Evolutionary conservation across 2,113 vertebrate species (phyloP).

Genomic region (Larimichthys crocea): DNA sequence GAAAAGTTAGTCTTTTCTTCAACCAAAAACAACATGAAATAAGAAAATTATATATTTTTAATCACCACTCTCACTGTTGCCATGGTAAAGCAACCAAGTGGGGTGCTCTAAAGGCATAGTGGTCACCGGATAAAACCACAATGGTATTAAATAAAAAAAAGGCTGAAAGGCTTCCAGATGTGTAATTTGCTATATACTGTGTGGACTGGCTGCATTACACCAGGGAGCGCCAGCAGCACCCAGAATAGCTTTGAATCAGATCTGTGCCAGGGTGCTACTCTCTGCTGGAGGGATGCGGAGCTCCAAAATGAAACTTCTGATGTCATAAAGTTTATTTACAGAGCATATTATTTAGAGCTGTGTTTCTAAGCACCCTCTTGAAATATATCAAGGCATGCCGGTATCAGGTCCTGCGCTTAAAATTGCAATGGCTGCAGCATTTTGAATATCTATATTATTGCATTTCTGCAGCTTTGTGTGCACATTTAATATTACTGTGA

Average conservation of each 20-base stretch:
- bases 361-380: not conserved
- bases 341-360: conserved; percentile 21
- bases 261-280: not conserved
- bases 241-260: conserved; percentile 38
- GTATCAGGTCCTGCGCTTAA: conserved; percentile 3
- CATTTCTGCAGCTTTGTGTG: not conserved
- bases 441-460: not conserved
- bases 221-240: conserved; percentile 11
- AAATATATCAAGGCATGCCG: not conserved
- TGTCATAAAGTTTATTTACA: conserved; percentile 45
- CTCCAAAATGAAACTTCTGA: conserved; percentile 12
- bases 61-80: conserved; percentile 34
- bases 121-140: conserved; percentile 31
- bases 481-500: not conserved
- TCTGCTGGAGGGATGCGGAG: not conserved
- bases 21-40: conserved; percentile 23
- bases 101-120: not conserved
- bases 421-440: not conserved
- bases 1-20: conserved; percentile 2
- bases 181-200: conserved; percentile 47
- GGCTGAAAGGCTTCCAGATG: conserved; percentile 29
- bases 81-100: conserved; percentile 34
- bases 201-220: conserved; percentile 27
- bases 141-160: conserved; percentile 25
- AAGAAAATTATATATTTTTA: conserved; percentile 38